Evolutionary conservation across 2,113 vertebrate species (phyloP).

Genomic region (Prolemur simus): DNA sequence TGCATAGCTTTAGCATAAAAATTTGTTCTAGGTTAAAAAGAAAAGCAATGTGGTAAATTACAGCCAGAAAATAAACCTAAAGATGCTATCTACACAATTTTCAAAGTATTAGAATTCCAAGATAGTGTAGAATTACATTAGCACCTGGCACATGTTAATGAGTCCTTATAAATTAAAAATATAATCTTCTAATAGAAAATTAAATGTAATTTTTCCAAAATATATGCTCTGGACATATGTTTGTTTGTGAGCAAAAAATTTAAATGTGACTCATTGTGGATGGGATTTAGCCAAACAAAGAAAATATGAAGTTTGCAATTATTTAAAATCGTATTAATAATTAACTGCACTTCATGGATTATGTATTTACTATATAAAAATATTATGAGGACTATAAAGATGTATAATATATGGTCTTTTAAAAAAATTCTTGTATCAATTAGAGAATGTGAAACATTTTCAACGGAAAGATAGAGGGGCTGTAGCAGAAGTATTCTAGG

Average conservation of each 20-base stretch:
- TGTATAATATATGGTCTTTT: neutral
- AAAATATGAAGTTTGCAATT: neutral
- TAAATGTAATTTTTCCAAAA: slow-evolving; percentile 31
- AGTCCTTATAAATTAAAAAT: slow-evolving; percentile 30
- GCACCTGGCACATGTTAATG: neutral
- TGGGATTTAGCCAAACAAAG: neutral
- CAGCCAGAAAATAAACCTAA: slow-evolving; percentile 36
- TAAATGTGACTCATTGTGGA: neutral
- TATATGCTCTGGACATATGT: neutral
- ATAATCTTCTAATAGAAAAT: slow-evolving; percentile 5
- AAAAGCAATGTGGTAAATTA: neutral
- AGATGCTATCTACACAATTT: neutral
- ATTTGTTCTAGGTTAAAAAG: slow-evolving; percentile 55
- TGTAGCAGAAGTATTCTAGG: rapidly evolving
- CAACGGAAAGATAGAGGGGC: neutral
- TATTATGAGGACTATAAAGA: neutral
- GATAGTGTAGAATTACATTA: neutral
- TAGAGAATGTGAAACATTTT: neutral
- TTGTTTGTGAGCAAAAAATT: slow-evolving; percentile 33
- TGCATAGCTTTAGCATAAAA: slow-evolving; percentile 56
- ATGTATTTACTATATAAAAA: neutral
- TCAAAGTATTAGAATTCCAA: neutral
- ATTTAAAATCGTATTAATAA: slow-evolving; percentile 29
- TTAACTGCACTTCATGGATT: neutral
- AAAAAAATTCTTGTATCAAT: neutral